These are phyloP conservation scores for Chiloscyllium punctatum DNA, from an alignment of 2,797 vertebrate genomes.

Conservation along the genomic window DNA sequence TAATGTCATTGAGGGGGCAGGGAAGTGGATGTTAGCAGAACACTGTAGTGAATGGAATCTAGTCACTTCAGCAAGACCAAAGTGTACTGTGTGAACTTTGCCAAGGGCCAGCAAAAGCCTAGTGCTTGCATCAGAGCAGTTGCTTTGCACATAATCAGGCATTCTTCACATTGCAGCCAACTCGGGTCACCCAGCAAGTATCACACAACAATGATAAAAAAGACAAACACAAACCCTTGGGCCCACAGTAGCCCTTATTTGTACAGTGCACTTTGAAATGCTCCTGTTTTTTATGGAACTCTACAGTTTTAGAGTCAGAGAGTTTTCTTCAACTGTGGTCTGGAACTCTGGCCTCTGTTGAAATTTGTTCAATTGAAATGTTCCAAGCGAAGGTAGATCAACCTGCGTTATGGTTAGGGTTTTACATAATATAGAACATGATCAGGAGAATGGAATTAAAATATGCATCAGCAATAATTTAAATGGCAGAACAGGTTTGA, in stretches of 20 bases:
- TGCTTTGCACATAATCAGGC: slow-evolving; percentile 41
- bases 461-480: not conserved
- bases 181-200: not conserved
- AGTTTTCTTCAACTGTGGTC: not conserved
- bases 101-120: not conserved
- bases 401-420: not conserved
- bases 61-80: slow-evolving; percentile 38
- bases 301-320: too few relatives aligned
- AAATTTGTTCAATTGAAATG: not conserved
- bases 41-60: slow-evolving; percentile 31
- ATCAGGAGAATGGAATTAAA: not conserved
- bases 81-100: not conserved
- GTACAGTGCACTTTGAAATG: not conserved
- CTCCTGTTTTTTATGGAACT: not conserved
- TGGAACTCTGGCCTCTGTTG: not conserved
- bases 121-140: accelerated
- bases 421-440: not conserved
- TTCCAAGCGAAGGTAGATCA: not conserved
- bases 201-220: not conserved
- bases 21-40: not conserved
- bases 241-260: not conserved
- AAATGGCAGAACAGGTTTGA: not conserved
- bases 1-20: not conserved
- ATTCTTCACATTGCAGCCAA: slow-evolving; percentile 37
- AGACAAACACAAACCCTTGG: not conserved